Evolutionary conservation across 2,888 invertebrate genomes (phyloP), one percentile per base, ranked within the genome.

Genomic region (Acronicta aceris): DNA sequence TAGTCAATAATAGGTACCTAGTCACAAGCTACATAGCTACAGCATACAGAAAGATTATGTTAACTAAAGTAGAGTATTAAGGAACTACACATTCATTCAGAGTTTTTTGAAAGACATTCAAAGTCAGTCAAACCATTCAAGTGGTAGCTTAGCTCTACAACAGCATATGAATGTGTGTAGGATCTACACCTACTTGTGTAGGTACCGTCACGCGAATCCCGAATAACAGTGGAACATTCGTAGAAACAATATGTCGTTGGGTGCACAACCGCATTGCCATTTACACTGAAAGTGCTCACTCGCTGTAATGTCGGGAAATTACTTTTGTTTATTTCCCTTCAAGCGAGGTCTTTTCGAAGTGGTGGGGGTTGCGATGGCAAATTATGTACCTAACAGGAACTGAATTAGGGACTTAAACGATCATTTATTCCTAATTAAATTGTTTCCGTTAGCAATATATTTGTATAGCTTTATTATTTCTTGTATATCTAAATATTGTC

Each of bases 191-290:
- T 61, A 73, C 76, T 76, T 66, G 62, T n/a, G n/a, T n/a, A n/a
- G 72, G 74, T 71, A 56, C 77, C 78, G 81, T 82, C 89, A 89
- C 88, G 85, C 86, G 82, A 89, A 82, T 82, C 76, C 75, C 75
- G 72, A 81, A 83, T 81, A 83, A 79, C 76, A 75, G 78, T 74
- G 64, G 76, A 80, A 80, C 81, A 81, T 88, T 88, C 82, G 74
- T 68, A 85, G 85, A 85, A 89, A 86, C 85, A 86, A 83, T 84
- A 82, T 80, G 79, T 83, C 81, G 81, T 81, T 77, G 73, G 76
- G 77, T 83, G 83, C 83, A 83, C 78, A 77, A 74, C 72, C 71
- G 68, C 76, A 74, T 68, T 74, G 79, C 80, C 81, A 85, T 86
- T 86, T 84, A 78, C 78, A 76, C 83, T 82, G 79, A 81, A 86